Evolutionary conservation across 2,888 invertebrate species (phyloP).

Genomic region (Drosophila neoperkinsi): DNA sequence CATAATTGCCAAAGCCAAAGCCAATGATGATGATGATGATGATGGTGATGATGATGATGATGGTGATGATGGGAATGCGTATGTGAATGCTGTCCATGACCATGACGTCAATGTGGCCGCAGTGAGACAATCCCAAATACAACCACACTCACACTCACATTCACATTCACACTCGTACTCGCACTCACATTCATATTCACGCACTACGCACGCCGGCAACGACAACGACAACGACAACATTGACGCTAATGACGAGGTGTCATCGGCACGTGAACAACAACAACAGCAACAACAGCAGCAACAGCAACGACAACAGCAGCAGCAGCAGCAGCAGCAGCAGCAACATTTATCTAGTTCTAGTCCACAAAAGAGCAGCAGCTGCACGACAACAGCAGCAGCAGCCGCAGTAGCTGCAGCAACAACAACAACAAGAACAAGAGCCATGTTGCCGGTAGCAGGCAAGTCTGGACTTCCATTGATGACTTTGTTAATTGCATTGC

Average conservation of each 20-base stretch:
- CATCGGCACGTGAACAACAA: conserved; percentile 76
- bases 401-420: conserved; percentile 28
- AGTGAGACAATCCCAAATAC: conserved; percentile 41
- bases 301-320: conserved; percentile 25
- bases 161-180: neutral
- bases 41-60: conserved; percentile 20
- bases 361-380: conserved; percentile 56
- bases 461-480: conserved; percentile 74
- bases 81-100: conserved; percentile 48
- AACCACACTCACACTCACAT: neutral
- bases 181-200: conserved; percentile 24
- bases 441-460: conserved; percentile 47
- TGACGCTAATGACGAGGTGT: conserved; percentile 81
- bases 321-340: conserved; percentile 30
- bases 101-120: conserved; percentile 64
- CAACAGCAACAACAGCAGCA: conserved; percentile 52
- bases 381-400: conserved; percentile 33
- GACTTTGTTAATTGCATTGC: conserved; percentile 82
- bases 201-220: conserved; percentile 31
- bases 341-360: conserved; percentile 69
- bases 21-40: conserved; percentile 20
- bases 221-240: conserved; percentile 49
- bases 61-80: conserved; percentile 41
- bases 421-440: conserved; percentile 35
- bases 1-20: conserved; percentile 52